phyloP scores from a whole-genome alignment of 2,888 invertebrate genomes.

The Pristionchus japonicus region DNA sequence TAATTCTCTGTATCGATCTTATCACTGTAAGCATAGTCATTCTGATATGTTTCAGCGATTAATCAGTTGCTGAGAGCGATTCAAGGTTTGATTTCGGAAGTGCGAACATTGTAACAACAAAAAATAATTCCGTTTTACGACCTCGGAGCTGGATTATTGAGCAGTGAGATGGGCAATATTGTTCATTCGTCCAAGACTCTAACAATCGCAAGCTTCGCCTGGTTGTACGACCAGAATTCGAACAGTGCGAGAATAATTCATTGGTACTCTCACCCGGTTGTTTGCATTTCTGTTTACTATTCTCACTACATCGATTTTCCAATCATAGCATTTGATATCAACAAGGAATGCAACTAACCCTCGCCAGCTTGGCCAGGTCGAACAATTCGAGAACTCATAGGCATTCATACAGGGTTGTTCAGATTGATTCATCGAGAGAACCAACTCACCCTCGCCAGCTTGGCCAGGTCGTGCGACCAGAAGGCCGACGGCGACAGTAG shows the following conservation, averaged over 20 bases:
- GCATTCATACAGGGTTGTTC: no score
- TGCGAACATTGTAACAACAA: neutral
- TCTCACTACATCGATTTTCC: no score
- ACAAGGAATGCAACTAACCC: no score
- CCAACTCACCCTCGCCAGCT: constrained; percentile 53
- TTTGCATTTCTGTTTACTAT: no score
- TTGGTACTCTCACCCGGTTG: no score
- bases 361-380: no score
- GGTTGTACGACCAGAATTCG: neutral
- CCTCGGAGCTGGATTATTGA: no score
- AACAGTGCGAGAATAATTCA: neutral
- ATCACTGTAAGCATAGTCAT: neutral
- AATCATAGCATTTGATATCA: no score
- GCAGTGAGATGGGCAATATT: no score
- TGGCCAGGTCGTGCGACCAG: constrained; percentile 60
- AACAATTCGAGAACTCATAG: no score
- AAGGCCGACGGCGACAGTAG: constrained; percentile 66
- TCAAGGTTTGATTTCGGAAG: neutral
- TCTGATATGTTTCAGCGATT: neutral
- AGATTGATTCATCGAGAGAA: no score
- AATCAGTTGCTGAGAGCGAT: neutral
- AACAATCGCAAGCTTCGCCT: neutral
- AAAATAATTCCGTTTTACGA: neutral
- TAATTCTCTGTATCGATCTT: neutral
- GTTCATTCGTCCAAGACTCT: no score